Percentiles rank a stretch among this genome's conserved stretches.
Conservation (phyloP, 1,140 invertebrate species). For the Drosophila nigromelanica region DNA sequence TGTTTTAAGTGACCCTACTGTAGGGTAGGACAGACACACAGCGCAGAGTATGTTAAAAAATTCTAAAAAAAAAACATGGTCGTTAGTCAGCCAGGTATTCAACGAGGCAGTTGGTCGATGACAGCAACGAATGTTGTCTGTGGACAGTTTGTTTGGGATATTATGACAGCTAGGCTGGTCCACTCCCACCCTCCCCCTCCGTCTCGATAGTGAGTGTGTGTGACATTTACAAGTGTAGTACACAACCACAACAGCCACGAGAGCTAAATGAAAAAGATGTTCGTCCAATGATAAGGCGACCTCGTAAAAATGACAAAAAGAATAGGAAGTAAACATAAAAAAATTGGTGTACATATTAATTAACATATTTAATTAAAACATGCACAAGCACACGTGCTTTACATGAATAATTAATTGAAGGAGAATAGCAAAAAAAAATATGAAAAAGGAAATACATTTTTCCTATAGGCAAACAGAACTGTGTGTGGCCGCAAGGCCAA, state of each 20-base stretch:
- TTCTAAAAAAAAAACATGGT: background rate
- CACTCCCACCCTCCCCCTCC: background rate
- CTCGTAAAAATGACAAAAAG: constrained; percentile 7
- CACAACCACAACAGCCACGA: constrained; percentile 33
- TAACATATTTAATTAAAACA: constrained; percentile 72
- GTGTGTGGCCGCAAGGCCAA: constrained; percentile 8
- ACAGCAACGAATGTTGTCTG: constrained; percentile 21
- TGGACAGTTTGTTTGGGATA: constrained; percentile 60
- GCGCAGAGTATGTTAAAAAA: no score
- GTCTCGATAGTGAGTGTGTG: background rate
- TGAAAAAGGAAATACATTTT: background rate
- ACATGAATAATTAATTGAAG: constrained; percentile 35
- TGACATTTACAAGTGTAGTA: constrained; percentile 40
- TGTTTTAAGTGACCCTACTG: constrained; percentile 8
- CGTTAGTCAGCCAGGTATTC: constrained; percentile 12
- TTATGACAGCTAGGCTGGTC: constrained; percentile 58
- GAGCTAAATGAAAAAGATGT: constrained; percentile 37
- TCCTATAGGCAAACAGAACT: background rate
- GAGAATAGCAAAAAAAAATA: constrained; percentile 4
- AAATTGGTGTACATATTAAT: constrained; percentile 53
- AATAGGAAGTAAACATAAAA: constrained; percentile 14
- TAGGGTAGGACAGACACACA: constrained; percentile 5
- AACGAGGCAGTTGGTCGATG: constrained; percentile 40
- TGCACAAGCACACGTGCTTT: constrained; percentile 38
- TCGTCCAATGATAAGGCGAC: constrained; percentile 16